Evolutionary conservation across 2,113 vertebrate species (phyloP).

Genomic region (Meleagris gallopavo): DNA sequence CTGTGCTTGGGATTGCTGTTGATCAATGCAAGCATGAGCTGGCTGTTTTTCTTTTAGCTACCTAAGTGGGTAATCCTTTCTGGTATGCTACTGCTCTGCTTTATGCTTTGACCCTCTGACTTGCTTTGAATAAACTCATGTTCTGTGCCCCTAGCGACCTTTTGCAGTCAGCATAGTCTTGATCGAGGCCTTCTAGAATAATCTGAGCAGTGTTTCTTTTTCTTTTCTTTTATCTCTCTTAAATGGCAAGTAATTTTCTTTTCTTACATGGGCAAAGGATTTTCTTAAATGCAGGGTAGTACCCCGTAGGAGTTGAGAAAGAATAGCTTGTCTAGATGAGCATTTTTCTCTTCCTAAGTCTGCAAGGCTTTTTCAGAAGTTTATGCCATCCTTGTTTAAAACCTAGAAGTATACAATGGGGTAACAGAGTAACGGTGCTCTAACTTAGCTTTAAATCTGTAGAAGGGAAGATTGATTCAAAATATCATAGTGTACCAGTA

Average conservation of each 20-base stretch:
- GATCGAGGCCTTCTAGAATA: background rate
- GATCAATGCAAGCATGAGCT: background rate
- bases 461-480: background rate
- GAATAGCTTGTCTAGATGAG: background rate
- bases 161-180: background rate
- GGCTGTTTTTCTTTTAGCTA: background rate
- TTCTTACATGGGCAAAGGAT: background rate
- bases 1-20: background rate
- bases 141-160: background rate
- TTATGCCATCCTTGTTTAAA: background rate
- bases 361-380: background rate
- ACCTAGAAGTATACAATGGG: background rate
- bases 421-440: background rate
- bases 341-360: background rate
- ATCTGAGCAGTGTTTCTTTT: background rate
- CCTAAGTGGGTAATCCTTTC: background rate
- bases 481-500: background rate
- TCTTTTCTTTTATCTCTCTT: background rate
- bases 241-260: background rate
- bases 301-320: background rate
- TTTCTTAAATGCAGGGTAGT: background rate
- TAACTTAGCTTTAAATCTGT: background rate
- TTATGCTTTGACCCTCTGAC: constrained; percentile 14
- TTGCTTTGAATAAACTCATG: background rate
- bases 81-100: background rate